Conservation (phyloP, 2,888 invertebrate genomes). For the Scaptodrosophila latifasciaeformis region DNA sequence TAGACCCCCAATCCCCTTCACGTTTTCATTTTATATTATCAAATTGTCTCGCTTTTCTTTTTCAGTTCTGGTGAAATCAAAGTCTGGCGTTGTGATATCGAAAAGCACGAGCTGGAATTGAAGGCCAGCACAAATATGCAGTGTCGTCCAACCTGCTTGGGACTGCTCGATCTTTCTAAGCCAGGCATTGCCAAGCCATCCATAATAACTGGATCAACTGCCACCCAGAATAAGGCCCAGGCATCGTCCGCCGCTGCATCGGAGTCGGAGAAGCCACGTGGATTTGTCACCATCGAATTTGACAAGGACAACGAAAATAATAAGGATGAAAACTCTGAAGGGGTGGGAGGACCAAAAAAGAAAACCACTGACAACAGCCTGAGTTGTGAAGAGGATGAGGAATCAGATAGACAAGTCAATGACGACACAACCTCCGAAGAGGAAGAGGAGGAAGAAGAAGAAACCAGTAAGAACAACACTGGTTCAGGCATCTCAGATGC, state of each 20-base stretch:
- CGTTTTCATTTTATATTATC: neutral
- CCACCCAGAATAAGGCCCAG: neutral
- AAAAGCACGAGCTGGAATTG: constrained; percentile 74
- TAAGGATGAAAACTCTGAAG: constrained; percentile 22
- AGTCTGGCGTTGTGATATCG: constrained; percentile 78
- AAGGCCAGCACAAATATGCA: constrained; percentile 79
- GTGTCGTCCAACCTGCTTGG: constrained; percentile 85
- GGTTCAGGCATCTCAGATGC: too few species aligned
- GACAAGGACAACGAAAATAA: constrained; percentile 35
- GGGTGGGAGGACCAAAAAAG: constrained; percentile 11
- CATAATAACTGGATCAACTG: neutral
- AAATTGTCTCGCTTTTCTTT: neutral
- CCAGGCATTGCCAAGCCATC: constrained; percentile 30
- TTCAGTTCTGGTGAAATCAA: constrained; percentile 84
- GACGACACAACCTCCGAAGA: neutral
- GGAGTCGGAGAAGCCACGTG: constrained; percentile 33
- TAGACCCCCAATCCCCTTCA: neutral
- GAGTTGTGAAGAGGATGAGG: too few species aligned
- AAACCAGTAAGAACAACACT: too few species aligned
- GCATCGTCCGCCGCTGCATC: neutral
- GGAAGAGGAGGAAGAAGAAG: neutral
- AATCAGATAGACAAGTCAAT: neutral
- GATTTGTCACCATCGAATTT: constrained; percentile 69
- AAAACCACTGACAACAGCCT: neutral
- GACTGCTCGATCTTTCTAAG: constrained; percentile 77